Evolutionary conservation across 1,140 invertebrate species (phyloP), one percentile per base, ranked within the genome.

Genomic region (Hestina assimilis): DNA sequence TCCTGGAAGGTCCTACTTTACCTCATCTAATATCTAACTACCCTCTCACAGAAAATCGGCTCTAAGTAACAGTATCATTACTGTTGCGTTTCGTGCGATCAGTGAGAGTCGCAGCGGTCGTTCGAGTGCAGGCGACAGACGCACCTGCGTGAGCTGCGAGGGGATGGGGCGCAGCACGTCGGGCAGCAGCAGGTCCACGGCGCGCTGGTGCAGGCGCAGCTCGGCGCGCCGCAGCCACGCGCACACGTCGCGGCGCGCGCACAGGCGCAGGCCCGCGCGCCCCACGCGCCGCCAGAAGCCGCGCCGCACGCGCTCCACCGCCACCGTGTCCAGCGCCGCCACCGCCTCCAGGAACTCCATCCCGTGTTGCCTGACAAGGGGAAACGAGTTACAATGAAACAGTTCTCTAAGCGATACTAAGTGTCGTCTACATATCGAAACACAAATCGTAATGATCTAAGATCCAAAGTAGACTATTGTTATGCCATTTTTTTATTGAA

Each of bases 141-240:
- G 43, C 42, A 77, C 77, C 95, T 99, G 97, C 12, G 97, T 99
- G 58, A 99, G 89, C 21, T 96, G 93, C 79, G 96, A 96, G 59
- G 97, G 97, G 76, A 99, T 98, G 15, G 96, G 96, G 69, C 96
- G 92, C 20, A 99, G 90, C 43, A 99, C 97, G 90, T 99, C 97
- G 3, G 98, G 97, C 87, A 99, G 96, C 26, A 99, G 92, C 68
- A 99, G 95, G 87, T 98, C 96, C 8, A 99, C 97, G 57, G 98
- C 92, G 82, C 96, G 96, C 89, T 99, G 98, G 90, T 99, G 99
- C 89, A 99, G 98, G 55, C 93, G 92, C 80, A 97, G 94, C 90
- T 99, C 98, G 26, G 96, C 95, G 58, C 91, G 91, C 33, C 93
- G 91, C 42, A 93, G 89, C 85, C 92, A 93, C 19, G 86, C 80